Percentiles rank a stretch among this genome's conserved stretches.
phyloP scores from a whole-genome alignment of 2,888 invertebrate species.

The Ganaspis brasiliensis region DNA sequence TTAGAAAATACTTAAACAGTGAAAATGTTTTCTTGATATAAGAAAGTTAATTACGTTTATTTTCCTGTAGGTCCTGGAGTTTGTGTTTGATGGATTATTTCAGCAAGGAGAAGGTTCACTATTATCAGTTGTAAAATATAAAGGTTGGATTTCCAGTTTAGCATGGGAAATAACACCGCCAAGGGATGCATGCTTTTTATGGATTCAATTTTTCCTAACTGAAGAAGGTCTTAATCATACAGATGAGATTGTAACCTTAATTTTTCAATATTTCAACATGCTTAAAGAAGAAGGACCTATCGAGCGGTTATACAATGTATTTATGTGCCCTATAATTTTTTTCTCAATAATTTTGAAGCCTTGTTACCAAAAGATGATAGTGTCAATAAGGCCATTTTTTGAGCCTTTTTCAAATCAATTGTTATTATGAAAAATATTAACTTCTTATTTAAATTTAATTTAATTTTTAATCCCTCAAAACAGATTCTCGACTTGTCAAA shows the following conservation, averaged over 20 bases:
- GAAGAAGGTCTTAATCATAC: conserved; percentile 94
- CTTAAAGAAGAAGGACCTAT: conserved; percentile 89
- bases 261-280: conserved; percentile 92
- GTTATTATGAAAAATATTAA: no score
- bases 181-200: conserved; percentile 96
- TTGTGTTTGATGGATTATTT: conserved; percentile 95
- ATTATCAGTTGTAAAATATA: conserved; percentile 91
- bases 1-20: no score
- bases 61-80: conserved; percentile 95
- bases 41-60: no score
- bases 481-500: no score
- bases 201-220: conserved; percentile 93
- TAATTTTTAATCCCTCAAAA: no score
- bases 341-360: no score
- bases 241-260: no score
- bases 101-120: conserved; percentile 98
- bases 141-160: conserved; percentile 95
- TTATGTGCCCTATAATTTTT: conserved; percentile 43
- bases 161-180: conserved; percentile 88
- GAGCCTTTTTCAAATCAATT: no score
- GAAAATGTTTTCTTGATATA: no score
- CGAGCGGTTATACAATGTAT: conserved; percentile 92
- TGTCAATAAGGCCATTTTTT: no score
- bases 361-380: no score
- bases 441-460: no score